These are phyloP conservation scores for Euproctis similis DNA, from an alignment of 2,888 invertebrate genomes.

Conservation along the genomic window DNA sequence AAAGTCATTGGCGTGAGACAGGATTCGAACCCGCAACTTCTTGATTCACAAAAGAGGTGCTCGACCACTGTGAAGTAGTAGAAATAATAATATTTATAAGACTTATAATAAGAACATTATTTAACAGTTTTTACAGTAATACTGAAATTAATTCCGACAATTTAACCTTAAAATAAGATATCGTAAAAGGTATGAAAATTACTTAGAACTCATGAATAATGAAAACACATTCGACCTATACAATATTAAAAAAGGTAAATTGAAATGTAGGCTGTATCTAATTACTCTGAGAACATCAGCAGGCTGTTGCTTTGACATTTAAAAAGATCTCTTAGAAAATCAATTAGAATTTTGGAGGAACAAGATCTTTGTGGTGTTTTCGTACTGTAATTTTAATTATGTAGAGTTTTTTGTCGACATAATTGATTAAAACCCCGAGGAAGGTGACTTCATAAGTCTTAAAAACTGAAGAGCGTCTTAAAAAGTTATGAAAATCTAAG, in stretches of 20 bases:
- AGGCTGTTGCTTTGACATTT: neutral
- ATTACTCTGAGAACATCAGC: constrained; percentile 1
- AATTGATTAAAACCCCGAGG: too few relatives aligned
- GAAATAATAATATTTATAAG: too few relatives aligned
- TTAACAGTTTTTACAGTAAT: neutral
- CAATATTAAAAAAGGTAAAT: constrained; percentile 1
- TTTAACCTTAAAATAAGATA: constrained; percentile 1
- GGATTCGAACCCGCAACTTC: too few relatives aligned
- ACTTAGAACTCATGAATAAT: constrained; percentile 3
- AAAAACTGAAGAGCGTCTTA: too few relatives aligned
- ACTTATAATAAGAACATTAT: too few relatives aligned
- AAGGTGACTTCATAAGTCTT: too few relatives aligned
- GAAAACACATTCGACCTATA: neutral
- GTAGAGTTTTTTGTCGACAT: too few relatives aligned
- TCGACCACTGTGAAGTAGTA: constrained; percentile 20
- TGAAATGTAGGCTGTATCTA: constrained; percentile 1
- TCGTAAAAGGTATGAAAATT: constrained; percentile 5
- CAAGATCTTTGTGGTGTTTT: neutral
- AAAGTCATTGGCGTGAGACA: too few relatives aligned
- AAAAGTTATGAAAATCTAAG: too few relatives aligned
- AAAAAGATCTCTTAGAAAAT: constrained; percentile 2
- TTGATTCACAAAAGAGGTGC: too few relatives aligned
- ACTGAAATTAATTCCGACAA: neutral
- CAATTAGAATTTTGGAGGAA: constrained; percentile 17
- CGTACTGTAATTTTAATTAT: constrained; percentile 5